Base-by-base conservation (phyloP, 2,888 invertebrate species). In the Dynastes grantii region DNA sequence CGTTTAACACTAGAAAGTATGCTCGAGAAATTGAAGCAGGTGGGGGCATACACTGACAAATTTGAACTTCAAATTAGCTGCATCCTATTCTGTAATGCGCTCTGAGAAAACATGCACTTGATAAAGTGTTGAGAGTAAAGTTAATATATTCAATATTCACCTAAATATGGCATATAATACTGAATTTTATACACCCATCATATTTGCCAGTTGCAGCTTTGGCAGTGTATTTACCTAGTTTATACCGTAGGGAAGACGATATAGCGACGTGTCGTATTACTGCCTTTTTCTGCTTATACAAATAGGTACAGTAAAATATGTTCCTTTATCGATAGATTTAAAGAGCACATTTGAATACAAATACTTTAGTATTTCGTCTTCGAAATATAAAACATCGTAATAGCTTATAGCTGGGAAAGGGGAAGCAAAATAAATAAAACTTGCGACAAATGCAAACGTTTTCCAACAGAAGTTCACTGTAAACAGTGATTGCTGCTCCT, bases 361-460 rank as follows among this genome's bases (percentile, higher is more conserved):
- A 78, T 76, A 78, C 68, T 80, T 81, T 81, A 80, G 82, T 82
- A 82, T 83, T 83, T 83, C 82, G 79, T 81, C 81, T 82, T 81
- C 81, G 81, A 83, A 84, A 83, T 82, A 84, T 84, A 84, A 83
- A 85, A 85, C 84, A 85, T 85, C 85, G 82, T 83, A 85, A 84
- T 83, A 82, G 83, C 84, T 83, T 79, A 82, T 81, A 83, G 82
- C 81, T 82, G 81, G 84, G 84, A 83, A 80, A 80, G 82, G 82
- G 81, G 67, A 75, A 81, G 79, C 79, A 82, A 83, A 84, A 86
- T 86, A 86, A 85, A 86, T 86, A 86, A 85, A 85, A 86, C 85
- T 85, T 86, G 85, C 84, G 85, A 85, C 84, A 85, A 85, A 84
- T 81, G 83, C 85, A 85, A 85, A 85, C 85, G 84, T 84, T 85